Evolutionary conservation across 2,888 invertebrate species (phyloP), one percentile per base, ranked within the genome.

Genomic region (Sicus ferrugineus): DNA sequence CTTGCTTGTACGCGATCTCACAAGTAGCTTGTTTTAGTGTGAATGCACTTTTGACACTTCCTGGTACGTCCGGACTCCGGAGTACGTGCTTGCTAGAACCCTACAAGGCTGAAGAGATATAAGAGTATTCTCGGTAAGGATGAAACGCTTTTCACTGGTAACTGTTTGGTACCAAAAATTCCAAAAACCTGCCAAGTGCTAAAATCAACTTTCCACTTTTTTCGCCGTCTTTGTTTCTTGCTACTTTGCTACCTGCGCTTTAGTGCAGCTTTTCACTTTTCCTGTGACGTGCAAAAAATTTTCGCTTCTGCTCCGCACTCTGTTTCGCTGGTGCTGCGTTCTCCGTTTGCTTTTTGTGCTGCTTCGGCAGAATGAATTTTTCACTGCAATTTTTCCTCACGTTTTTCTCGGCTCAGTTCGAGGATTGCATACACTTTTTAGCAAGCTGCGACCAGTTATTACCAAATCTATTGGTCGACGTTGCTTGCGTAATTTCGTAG

Each of bases 261-360:
- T 64, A 28, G 23, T 11, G 64, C 46, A 68, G 65, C 19, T 69
- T 70, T 68, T 68, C 64, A 66, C 69, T 72, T 72, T 64, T 70
- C 59, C 46, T 67, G 19, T 31, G 26, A 68, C 64, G 56, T 63
- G 67, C 54, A 66, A 66, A 66, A 52, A 31, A 14, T 42, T 42
- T 68, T 66, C 26, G 58, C 46, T 52, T 63, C 21, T 63, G 66
- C 65, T 59, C 61, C 64, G 66, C 65, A 48, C 56, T 64, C 48
- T 46, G 38, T 61, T 58, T 46, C 65, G 70, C 64, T 63, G 68
- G 52, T 59, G 67, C 54, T 72, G 46, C 58, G 63, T 72, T 62
- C 54, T n/a, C 28, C 16, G 71, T 72, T 67, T 74, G 16, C 31
- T 30, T 70, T 72, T 74, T 73, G 67, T 70, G 42, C 68, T 64